These are phyloP conservation scores for Orthosia gothica DNA, from an alignment of 2,888 invertebrate genomes.

Conservation along the genomic window DNA sequence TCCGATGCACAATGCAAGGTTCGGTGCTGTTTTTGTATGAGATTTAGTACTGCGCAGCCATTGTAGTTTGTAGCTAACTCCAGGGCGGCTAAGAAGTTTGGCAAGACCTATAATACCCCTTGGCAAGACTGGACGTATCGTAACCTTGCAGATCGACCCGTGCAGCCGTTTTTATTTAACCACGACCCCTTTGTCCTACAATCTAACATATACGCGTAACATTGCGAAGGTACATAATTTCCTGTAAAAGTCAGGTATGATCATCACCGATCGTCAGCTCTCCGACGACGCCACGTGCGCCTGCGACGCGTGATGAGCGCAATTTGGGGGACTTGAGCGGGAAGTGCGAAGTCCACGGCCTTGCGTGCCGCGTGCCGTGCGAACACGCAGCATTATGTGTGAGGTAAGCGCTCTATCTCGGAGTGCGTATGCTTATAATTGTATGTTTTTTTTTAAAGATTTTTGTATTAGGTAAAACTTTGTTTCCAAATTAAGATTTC, in stretches of 20 bases:
- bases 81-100: too few species aligned
- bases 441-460: background rate
- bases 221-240: background rate
- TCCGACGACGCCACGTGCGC: slow-evolving; percentile 42
- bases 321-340: slow-evolving; percentile 66
- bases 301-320: slow-evolving; percentile 35
- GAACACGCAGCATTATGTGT: slow-evolving; percentile 38
- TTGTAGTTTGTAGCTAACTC: too few species aligned
- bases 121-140: too few species aligned
- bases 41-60: too few species aligned
- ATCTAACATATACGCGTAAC: background rate
- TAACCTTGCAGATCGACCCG: too few species aligned
- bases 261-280: slow-evolving; percentile 17
- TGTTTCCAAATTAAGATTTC: too few species aligned
- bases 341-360: slow-evolving; percentile 76
- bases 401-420: slow-evolving; percentile 34
- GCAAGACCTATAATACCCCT: too few species aligned
- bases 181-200: background rate
- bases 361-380: slow-evolving; percentile 64
- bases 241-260: slow-evolving; percentile 3
- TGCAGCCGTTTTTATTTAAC: too few species aligned
- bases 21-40: too few species aligned
- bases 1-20: too few species aligned
- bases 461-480: background rate
- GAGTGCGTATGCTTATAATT: background rate